Evolutionary conservation across 2,888 invertebrate genomes (phyloP).

Genomic region (Sisyra terminalis): DNA sequence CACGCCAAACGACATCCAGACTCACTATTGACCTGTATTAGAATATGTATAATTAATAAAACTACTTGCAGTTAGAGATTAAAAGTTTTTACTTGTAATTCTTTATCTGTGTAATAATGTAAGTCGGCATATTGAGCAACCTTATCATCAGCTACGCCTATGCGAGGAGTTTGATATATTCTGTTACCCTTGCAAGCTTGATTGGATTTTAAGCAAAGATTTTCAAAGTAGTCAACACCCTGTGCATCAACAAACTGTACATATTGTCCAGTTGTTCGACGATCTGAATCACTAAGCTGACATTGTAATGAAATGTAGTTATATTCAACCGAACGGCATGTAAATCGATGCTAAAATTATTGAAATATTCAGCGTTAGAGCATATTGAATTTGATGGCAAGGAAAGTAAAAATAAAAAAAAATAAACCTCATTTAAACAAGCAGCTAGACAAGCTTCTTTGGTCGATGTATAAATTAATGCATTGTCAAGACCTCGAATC

Average conservation of each 20-base stretch:
- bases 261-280: slow-evolving; percentile 72
- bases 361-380: not conserved
- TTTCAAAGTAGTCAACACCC: slow-evolving; percentile 74
- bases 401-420: slow-evolving; percentile 4
- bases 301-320: slow-evolving; percentile 87
- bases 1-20: slow-evolving; percentile 80
- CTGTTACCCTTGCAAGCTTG: slow-evolving; percentile 78
- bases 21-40: slow-evolving; percentile 56
- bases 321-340: slow-evolving; percentile 83
- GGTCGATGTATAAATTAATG: slow-evolving; percentile 82
- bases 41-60: not conserved
- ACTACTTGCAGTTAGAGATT: not conserved
- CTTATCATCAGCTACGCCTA: slow-evolving; percentile 82
- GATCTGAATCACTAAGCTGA: slow-evolving; percentile 77
- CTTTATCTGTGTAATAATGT: slow-evolving; percentile 88
- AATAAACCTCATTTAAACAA: slow-evolving; percentile 68
- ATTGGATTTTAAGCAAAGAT: slow-evolving; percentile 73
- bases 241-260: slow-evolving; percentile 83
- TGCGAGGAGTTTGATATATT: slow-evolving; percentile 61
- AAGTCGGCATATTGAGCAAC: slow-evolving; percentile 82
- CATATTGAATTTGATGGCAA: slow-evolving; percentile 1
- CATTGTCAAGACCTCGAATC: slow-evolving; percentile 78
- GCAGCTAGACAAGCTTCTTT: slow-evolving; percentile 88
- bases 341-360: slow-evolving; percentile 61
- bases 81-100: slow-evolving; percentile 47